phyloP scores from a whole-genome alignment of 2,888 invertebrate species.

The Drosophila hamatofila region DNA sequence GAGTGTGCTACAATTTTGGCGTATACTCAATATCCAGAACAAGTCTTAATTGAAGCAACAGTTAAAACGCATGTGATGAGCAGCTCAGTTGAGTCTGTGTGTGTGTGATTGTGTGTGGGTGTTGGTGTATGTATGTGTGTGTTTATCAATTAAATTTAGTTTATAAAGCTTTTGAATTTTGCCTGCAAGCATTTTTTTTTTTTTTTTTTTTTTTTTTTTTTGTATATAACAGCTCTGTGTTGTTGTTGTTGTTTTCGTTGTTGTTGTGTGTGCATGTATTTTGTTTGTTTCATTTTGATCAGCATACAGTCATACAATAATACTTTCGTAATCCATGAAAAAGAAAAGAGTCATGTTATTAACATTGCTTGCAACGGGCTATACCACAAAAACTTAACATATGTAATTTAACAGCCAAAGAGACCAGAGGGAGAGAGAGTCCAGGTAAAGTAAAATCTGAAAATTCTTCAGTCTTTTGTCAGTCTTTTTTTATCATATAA shows the following conservation, averaged over 20 bases:
- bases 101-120: constrained; percentile 10
- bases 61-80: constrained; percentile 33
- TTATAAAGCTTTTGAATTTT: constrained; percentile 30
- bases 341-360: constrained; percentile 59
- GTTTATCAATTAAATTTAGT: constrained; percentile 36
- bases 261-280: constrained; percentile 30
- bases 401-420: constrained; percentile 13
- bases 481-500: too few species aligned
- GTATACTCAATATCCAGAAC: constrained; percentile 31
- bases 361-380: constrained; percentile 54
- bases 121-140: constrained; percentile 10
- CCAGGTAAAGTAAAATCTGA: not conserved
- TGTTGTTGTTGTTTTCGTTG: constrained; percentile 17
- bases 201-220: not conserved
- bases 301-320: constrained; percentile 46
- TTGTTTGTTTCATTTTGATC: constrained; percentile 30
- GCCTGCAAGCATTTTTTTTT: constrained; percentile 37
- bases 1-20: constrained; percentile 29
- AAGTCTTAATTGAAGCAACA: constrained; percentile 38
- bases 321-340: constrained; percentile 39
- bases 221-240: constrained; percentile 11
- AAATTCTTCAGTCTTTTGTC: too few species aligned
- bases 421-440: constrained; percentile 30
- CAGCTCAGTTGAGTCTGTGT: constrained; percentile 6
- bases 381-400: constrained; percentile 19